Evolutionary conservation across 2,113 vertebrate genomes (phyloP).

Genomic region (Tympanuchus pallidicinctus): DNA sequence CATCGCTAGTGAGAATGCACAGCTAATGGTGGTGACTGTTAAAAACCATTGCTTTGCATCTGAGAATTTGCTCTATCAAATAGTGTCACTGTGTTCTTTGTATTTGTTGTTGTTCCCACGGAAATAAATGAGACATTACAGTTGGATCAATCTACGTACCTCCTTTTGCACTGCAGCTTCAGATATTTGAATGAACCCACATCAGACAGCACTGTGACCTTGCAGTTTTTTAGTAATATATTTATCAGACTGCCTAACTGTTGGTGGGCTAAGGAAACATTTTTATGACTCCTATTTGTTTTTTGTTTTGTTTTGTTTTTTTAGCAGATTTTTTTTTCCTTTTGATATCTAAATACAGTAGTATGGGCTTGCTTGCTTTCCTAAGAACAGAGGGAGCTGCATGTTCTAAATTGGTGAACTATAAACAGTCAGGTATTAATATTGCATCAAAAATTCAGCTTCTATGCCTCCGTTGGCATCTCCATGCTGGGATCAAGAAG

Average conservation of each 20-base stretch:
- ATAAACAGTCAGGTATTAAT: not conserved
- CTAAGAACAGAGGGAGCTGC: not conserved
- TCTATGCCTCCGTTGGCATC: not conserved
- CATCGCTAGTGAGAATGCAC: too few relatives aligned
- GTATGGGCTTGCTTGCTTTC: not conserved
- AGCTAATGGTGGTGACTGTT: too few relatives aligned
- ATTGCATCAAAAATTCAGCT: not conserved
- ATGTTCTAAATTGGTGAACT: not conserved
- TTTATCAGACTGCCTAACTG: not conserved
- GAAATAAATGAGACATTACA: too few relatives aligned
- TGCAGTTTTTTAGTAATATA: accelerated
- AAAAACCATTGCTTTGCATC: too few relatives aligned
- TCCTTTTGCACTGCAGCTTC: not conserved
- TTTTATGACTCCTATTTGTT: not conserved
- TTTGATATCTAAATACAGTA: not conserved
- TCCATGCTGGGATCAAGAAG: not conserved
- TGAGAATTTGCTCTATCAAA: too few relatives aligned
- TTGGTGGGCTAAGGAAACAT: not conserved
- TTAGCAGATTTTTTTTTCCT: not conserved
- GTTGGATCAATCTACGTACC: not conserved
- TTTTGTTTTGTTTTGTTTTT: not conserved
- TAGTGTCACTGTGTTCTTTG: too few relatives aligned
- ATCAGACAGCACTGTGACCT: not conserved
- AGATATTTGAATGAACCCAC: not conserved
- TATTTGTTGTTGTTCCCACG: too few relatives aligned